A percentile compares a stretch with the other conserved stretches of the same genome.
These are phyloP conservation scores for Gadus chalcogrammus DNA, from an alignment of 2,113 vertebrate genomes.

Conservation along the genomic window DNA sequence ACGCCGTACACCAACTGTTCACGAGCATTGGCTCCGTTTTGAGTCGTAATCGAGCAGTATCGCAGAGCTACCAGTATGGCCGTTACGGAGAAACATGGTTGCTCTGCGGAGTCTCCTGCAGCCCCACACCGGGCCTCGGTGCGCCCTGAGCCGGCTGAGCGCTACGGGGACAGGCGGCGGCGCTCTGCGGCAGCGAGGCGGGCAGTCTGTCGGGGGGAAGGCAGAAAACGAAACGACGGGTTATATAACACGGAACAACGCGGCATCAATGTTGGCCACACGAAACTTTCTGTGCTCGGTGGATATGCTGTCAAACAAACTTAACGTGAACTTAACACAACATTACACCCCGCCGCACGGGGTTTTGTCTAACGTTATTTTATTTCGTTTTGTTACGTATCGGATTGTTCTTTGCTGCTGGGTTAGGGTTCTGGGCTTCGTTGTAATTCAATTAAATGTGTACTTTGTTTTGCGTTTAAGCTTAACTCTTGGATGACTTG, in stretches of 20 bases:
- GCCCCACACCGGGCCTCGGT: conserved; percentile 60
- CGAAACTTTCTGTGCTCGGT: conserved; percentile 37
- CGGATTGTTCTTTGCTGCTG: too few relatives aligned
- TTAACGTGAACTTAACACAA: not conserved
- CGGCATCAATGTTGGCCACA: not conserved
- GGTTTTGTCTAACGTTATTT: too few relatives aligned
- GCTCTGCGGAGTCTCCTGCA: conserved; percentile 77
- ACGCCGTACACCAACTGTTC: too few relatives aligned
- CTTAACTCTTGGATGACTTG: too few relatives aligned
- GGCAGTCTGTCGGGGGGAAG: conserved; percentile 8
- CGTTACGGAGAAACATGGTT: conserved; percentile 61
- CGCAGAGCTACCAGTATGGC: too few relatives aligned
- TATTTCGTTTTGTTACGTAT: too few relatives aligned
- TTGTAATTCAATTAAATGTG: too few relatives aligned
- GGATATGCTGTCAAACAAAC: not conserved
- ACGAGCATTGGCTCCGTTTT: too few relatives aligned
- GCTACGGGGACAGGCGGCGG: conserved; percentile 58
- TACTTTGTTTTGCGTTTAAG: too few relatives aligned
- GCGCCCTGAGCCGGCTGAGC: conserved; percentile 64
- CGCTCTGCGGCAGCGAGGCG: conserved; percentile 18
- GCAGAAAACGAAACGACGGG: not conserved
- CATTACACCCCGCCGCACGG: not conserved
- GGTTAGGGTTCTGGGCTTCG: too few relatives aligned
- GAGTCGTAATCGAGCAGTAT: too few relatives aligned
- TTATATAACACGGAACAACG: conserved; percentile 17